Base-by-base conservation (phyloP, 1,140 invertebrate genomes). In the Drosophila suzukii region DNA sequence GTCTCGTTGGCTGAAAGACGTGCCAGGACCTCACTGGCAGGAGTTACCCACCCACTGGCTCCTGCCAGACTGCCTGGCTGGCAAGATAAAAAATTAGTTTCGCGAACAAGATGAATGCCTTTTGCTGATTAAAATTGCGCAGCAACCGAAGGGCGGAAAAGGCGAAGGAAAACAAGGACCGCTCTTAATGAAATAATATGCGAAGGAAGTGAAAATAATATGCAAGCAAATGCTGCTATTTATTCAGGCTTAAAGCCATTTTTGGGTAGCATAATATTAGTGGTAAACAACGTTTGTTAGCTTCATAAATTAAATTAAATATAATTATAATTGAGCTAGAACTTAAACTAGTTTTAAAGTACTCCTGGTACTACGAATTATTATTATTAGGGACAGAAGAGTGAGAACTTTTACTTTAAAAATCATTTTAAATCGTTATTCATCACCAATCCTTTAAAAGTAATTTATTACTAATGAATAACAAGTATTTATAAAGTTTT, bases 31-130 rank as follows among this genome's bases (percentile, higher is more conserved):
- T 17, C 6, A n/a, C 36, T 15, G 12, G 10, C 51, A 20, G 20
- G 20, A 20, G 20, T 20, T 20, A 34, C 38, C 27, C 30, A 34
- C 49, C 6, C 60, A 62, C 24, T 36, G 49, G 49, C 58, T 60
- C 55, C 72, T 73, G 73, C 60, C 56, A 49, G 67, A 61, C 70
- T 78, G 57, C 63, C 79, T 63, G 66, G 55, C 70, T 78, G 84
- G 74, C 85, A 72, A 91, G 86, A 90, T 90, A 90, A 82, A 90
- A 90, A 90, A 90, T 86, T 90, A 90, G 85, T 90, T 90, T 90
- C 81, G 82, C 83, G 85, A 90, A 90, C 86, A 90, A 91, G 86
- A 90, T 90, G 78, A 90, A 90, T 90, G 86, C 86, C 86, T 90
- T 90, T 78, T 90, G 60, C 86, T 90, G 86, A 90, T 90, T 90